phyloP scores from a whole-genome alignment of 2,888 invertebrate species.

The Chloromyia formosa region DNA sequence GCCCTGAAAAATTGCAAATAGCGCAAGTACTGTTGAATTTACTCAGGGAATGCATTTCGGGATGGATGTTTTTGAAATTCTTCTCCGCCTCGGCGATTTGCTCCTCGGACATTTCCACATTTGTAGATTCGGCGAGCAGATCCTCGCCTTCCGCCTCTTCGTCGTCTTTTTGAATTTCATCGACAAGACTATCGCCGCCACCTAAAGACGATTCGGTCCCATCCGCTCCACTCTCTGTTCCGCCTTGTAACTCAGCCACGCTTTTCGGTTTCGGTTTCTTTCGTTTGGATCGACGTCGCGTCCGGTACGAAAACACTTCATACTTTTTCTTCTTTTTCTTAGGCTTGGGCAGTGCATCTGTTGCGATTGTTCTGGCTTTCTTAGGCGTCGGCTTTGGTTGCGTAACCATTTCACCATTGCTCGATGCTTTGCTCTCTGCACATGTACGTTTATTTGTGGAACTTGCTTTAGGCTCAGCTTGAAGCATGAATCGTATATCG shows the following conservation, averaged over 20 bases:
- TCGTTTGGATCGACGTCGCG: conserved; percentile 12
- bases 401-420: not conserved
- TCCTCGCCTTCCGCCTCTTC: not conserved
- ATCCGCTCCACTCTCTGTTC: conserved; percentile 18
- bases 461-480: not conserved
- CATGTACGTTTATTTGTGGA: not conserved
- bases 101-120: not conserved
- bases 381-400: not conserved
- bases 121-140: no score
- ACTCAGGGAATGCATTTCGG: conserved; percentile 57
- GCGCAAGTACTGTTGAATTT: conserved; percentile 54
- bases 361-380: not conserved
- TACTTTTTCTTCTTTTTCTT: conserved; percentile 35
- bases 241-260: not conserved
- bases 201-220: conserved; percentile 24
- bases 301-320: conserved; percentile 33
- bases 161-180: not conserved
- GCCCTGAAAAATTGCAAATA: conserved; percentile 53
- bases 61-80: conserved; percentile 51
- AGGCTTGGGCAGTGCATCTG: not conserved
- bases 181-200: conserved; percentile 11
- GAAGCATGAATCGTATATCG: conserved; percentile 65
- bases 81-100: conserved; percentile 13
- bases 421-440: conserved; percentile 12
- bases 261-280: not conserved